Evolutionary conservation across 2,113 vertebrate genomes (phyloP), one percentile per base, ranked within the genome.

Genomic region (Condylura cristata): DNA sequence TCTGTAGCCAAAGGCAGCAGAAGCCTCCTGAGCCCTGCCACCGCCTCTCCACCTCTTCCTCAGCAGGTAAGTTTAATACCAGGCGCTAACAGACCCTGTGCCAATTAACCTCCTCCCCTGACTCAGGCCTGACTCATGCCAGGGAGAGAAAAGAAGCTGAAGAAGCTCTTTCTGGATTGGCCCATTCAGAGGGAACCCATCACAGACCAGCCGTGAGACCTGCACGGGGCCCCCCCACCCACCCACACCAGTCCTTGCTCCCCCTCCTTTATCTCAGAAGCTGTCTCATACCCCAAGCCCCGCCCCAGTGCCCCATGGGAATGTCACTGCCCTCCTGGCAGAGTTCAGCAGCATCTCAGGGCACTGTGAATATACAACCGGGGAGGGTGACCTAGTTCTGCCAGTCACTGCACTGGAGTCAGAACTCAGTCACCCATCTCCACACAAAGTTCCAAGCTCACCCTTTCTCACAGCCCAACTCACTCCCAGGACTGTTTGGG

Each of bases 161-260:
- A 51, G n/a, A 39, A 37, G n/a, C 3, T 24, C 10, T 51, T 32
- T 13, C 68, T 56, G n/a, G 60, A 51, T 78, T 48, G 84, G 39
- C 30, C 48, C 2, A 48, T 30, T 74, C 51, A 14, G 22, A 72
- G 26, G 53, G 63, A 89, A 74, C 2, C 4, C 24, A 61, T 11
- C 81, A 20, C 28, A 26, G 75, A 32, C 22, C 7, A 28, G n/a
- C 74, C 2, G 0, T 22, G 53, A 81, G 48, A 51, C 32, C 39
- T 8, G 32, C 0, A 0, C n/a, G n/a, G n/a, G n/a, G n/a, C 10
- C 11, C 48, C 48, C 53, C 20, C 18, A 17, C 39, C 26, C 5
- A 6, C 44, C 44, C 44, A 44, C 3, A 4, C 22, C n/a, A n/a
- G 26, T 9, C 26, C 58, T 53, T 11, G 0, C 16, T 58, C 3